Evolutionary conservation across 2,797 vertebrate species (phyloP).

Genomic region (Fistularia tabacaria): DNA sequence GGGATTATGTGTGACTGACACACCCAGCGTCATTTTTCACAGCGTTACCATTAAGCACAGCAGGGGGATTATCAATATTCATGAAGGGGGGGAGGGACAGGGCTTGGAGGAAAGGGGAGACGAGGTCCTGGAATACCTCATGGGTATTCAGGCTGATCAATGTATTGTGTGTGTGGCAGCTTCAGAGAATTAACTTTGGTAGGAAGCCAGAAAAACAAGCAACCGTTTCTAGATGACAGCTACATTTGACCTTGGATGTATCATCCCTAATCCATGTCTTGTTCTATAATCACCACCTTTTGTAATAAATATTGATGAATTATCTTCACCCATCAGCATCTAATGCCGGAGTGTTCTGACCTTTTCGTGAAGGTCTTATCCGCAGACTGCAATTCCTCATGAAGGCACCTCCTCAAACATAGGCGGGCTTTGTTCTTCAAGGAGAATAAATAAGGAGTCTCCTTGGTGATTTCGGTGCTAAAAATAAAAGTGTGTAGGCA

Average conservation of each 20-base stretch:
- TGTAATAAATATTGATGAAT: conserved; percentile 40
- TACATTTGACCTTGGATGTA: conserved; percentile 23
- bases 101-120: conserved; percentile 1
- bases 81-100: conserved; percentile 53
- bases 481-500: background rate
- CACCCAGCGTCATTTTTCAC: conserved; percentile 69
- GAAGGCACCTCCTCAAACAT: conserved; percentile 2
- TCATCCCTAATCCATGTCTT: conserved; percentile 14
- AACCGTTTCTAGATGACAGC: background rate
- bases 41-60: conserved; percentile 69
- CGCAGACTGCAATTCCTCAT: conserved; percentile 5
- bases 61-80: conserved; percentile 72
- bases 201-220: conserved; percentile 1
- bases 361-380: conserved; percentile 22
- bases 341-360: conserved; percentile 21
- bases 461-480: no score
- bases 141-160: conserved; percentile 44
- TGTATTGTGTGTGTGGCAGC: conserved; percentile 22
- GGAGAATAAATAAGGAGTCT: conserved; percentile 3
- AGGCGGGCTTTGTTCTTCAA: conserved; percentile 7
- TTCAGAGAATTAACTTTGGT: background rate
- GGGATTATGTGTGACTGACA: conserved; percentile 54
- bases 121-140: conserved; percentile 32
- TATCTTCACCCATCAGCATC: conserved; percentile 17
- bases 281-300: conserved; percentile 19